These are phyloP conservation scores for Brevimyrus niger DNA, from an alignment of 2,113 vertebrate species.

Conservation along the genomic window DNA sequence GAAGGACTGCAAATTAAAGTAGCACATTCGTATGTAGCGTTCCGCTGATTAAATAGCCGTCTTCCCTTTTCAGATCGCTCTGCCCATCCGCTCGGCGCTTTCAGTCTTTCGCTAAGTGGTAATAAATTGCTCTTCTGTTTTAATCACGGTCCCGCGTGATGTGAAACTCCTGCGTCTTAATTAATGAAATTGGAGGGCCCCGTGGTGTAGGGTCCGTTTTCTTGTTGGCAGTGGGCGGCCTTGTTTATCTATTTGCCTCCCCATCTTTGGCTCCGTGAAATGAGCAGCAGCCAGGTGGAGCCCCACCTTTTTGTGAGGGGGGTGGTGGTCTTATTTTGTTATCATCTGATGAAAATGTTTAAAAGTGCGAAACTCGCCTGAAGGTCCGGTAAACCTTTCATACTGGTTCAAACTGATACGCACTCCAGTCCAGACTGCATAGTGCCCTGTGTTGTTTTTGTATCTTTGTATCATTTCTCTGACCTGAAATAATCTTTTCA, in stretches of 20 bases:
- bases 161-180: conserved; percentile 38
- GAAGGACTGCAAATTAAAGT: neutral
- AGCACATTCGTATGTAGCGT: neutral
- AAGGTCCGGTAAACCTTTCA: neutral
- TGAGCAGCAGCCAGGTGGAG: conserved; percentile 19
- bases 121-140: conserved; percentile 39
- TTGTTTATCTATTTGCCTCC: conserved; percentile 41
- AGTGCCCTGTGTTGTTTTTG: neutral
- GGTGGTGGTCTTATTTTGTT: neutral
- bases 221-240: conserved; percentile 43
- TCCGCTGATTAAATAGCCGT: neutral
- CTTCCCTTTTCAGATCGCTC: neutral
- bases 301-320: neutral
- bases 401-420: neutral
- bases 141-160: conserved; percentile 33
- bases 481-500: neutral
- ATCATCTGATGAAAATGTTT: neutral
- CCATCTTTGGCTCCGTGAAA: conserved; percentile 36
- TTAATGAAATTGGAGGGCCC: conserved; percentile 37
- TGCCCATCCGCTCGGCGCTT: neutral
- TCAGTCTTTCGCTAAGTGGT: conserved; percentile 25
- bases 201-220: conserved; percentile 37
- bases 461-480: neutral
- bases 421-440: neutral
- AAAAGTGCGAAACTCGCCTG: neutral